Evolutionary conservation across 2,113 vertebrate genomes (phyloP), one percentile per base, ranked within the genome.

Genomic region (Forbesichthys agassizii): DNA sequence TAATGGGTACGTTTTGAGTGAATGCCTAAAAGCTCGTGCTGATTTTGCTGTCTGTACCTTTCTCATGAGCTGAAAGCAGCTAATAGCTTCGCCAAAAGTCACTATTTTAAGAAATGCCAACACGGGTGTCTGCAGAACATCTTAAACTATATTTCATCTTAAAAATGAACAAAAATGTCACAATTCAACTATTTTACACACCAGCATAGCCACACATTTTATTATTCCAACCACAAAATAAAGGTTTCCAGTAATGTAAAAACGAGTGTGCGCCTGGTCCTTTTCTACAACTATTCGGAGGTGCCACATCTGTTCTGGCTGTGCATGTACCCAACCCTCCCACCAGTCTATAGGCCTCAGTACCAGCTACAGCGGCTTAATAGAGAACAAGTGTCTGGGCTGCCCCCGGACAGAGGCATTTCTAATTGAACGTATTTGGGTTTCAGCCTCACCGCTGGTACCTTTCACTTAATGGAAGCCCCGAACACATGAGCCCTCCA

Each of bases 391-490:
- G 80, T 20, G 62, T 77, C 78, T 80, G 75, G 71, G 69, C 75
- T 80, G 75, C 67, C 72, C 77, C 76, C 73, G 86, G 83, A 89
- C 83, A 80, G 76, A 86, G 68, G 81, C 81, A 76, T 88, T 83
- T 85, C 82, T 87, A 83, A 86, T 80, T 81, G 80, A 88, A 81
- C 77, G 81, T 71, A 87, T 80, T 81, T 77, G 69, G 75, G 77
- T 84, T 87, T 83, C 79, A 61, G 82, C 75, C 80, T 70, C 68
- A 83, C 86, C 78, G 77, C 81, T 18, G 72, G 72, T 71, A 83
- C 83, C 85, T 79, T 74, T 80, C 82, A 88, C 84, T 84, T 81
- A 81, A 83, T 81, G 86, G 75, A 71, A 83, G 83, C 84, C 79
- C 47, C 83, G 85, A 87, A 90, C 80, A 82, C 68, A 76, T 64